These are phyloP conservation scores for Lamprotornis superbus DNA, from an alignment of 2,113 vertebrate genomes.

Conservation along the genomic window DNA sequence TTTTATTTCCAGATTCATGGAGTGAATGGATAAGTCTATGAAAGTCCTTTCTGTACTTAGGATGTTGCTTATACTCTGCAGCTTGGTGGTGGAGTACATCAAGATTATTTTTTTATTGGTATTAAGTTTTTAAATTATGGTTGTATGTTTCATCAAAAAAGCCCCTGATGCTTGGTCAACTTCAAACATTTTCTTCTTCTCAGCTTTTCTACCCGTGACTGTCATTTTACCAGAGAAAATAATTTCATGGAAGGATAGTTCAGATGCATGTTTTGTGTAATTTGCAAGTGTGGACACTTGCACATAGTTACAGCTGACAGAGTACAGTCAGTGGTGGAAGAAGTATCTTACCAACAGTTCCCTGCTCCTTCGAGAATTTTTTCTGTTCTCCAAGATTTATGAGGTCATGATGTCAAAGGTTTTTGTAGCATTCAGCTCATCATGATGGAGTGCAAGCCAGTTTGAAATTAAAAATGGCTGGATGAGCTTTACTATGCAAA, in stretches of 20 bases:
- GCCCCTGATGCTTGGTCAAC: not conserved
- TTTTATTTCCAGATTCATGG: not conserved
- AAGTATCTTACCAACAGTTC: not conserved
- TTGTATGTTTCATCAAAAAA: not conserved
- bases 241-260: conserved; percentile 44
- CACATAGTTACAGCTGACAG: not conserved
- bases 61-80: not conserved
- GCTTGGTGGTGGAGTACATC: not conserved
- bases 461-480: not conserved
- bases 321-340: not conserved
- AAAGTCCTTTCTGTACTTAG: not conserved
- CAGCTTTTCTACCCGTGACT: not conserved
- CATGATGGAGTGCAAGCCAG: not conserved
- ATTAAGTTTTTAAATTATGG: not conserved
- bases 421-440: not conserved
- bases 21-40: not conserved
- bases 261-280: not conserved
- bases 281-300: not conserved
- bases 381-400: not conserved
- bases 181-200: not conserved
- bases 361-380: not conserved
- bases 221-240: conserved; percentile 1
- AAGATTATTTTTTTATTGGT: not conserved
- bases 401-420: not conserved
- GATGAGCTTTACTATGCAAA: not conserved